Conservation (phyloP, 2,888 invertebrate genomes). For the Eueremaeus valkanovi region DNA sequence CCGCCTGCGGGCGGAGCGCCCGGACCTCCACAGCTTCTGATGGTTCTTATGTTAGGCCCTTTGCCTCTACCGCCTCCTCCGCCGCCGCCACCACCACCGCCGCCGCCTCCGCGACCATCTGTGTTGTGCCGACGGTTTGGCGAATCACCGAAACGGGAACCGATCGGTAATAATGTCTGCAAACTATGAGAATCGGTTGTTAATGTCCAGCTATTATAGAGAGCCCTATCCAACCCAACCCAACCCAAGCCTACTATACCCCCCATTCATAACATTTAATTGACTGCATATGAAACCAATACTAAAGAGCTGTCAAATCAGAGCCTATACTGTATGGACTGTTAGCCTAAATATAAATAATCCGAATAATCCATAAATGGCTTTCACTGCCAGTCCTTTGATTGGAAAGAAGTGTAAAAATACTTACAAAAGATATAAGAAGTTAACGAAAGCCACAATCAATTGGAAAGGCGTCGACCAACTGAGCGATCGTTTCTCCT, state of each 20-base stretch:
- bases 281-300: too few relatives aligned
- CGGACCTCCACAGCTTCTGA: neutral
- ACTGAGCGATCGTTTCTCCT: neutral
- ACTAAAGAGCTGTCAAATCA: too few relatives aligned
- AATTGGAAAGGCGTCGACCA: neutral
- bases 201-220: too few relatives aligned
- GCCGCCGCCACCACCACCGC: too few relatives aligned
- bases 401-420: neutral
- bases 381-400: neutral
- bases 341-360: too few relatives aligned
- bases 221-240: too few relatives aligned
- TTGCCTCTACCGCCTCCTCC: neutral
- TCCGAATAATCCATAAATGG: neutral
- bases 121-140: neutral
- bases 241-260: too few relatives aligned
- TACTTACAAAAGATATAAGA: neutral
- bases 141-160: neutral
- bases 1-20: neutral
- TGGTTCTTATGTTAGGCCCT: neutral
- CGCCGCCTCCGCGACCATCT: neutral
- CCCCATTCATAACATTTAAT: too few relatives aligned
- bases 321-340: too few relatives aligned
- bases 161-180: neutral
- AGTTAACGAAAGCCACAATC: neutral
- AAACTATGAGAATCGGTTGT: too few relatives aligned